Evolutionary conservation across 2,888 invertebrate species (phyloP), one percentile per base, ranked within the genome.

Genomic region (Ophraella communa): DNA sequence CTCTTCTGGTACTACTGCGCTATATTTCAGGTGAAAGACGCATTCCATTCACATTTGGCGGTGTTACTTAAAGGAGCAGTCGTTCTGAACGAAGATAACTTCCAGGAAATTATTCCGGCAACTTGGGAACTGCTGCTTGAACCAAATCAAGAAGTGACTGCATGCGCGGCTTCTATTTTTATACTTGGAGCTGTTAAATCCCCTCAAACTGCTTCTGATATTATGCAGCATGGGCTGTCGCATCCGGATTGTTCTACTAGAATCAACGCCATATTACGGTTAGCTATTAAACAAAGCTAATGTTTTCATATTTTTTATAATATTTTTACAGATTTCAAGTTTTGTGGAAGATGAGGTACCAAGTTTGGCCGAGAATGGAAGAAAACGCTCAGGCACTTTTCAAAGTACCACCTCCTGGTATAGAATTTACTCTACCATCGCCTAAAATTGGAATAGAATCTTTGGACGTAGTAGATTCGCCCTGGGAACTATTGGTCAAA

Each of bases 321-420:
- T 27, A 10, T 10, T 44, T 21, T 66, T 71, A 23, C 64, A 89
- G 94, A 66, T 97, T 96, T 83, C 93, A 96, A 87, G 92, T 95
- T 1, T 86, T 99, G 71, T 99, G 98, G 98, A 95, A 96, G 78
- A 90, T 95, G 72, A 88, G 99, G 1, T 97, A 95, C 80, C 99
- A 99, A 86, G 96, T 97, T 0, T 99, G 99, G 99, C 96, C 98
- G 0, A 88, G 98, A 64, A 97, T 99, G 98, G 99, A 99, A 81
- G 98, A 98, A 77, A 93, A 94, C 5, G 98, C 98, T 0, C 96
- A 97, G 63, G 83, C 94, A 65, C 91, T 94, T 0, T 98, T 99
- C 81, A 99, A 98, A 85, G 97, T 99, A 1, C 98, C 98, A 0
- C 99, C 99, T 0, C 99, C 99, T 0, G 96, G 96, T 18, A 99